Base-by-base conservation (phyloP, 2,797 vertebrate genomes). In the Leuciscus waleckii region DNA sequence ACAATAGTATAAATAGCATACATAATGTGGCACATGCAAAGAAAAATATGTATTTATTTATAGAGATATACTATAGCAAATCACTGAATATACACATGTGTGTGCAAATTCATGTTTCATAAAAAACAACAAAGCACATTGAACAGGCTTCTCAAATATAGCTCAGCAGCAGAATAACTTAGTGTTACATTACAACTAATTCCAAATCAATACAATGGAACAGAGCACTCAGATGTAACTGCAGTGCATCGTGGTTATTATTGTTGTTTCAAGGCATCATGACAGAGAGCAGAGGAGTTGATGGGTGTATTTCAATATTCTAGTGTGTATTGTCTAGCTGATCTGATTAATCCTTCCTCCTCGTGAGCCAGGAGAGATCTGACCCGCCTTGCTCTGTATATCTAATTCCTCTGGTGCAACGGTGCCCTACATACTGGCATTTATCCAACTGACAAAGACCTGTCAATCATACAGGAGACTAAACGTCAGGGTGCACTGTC, bases 351-450 rank as follows among this genome's bases (percentile, higher is more conserved):
- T 78, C 74, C 26, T 56, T 39, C 39, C 70, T 61, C 63, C 26
- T 32, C 14, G 1, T 77, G 63, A 39, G 17, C 54, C 67, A 79
- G 83, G 54, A 63, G 54, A 73, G 76, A 79, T 46, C 76, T 73
- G 77, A 65, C 68, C 54, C 41, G 6, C 37, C 67, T 85, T 77
- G 70, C 73, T 43, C 71, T 82, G 32, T 37, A 63, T 73, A 78
- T 78, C 54, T 65, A 78, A 84, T 80, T 85, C 77, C 51, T 58
- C 76, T 65, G 54, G 54, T 0, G 21, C 29, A 85, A 61, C 1
- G 54, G 26, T 93, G 93, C 84, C 94, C 93, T 92, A 93, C 93
- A 95, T 94, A 92, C 93, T 63, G 68, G 39, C 77, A 79, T 85
- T 39, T 85, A 39, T 70, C 83, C 76, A 80, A 49, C 21, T 8